Evolutionary conservation across 2,797 vertebrate genomes (phyloP), one percentile per base, ranked within the genome.

Genomic region (Staurois parvus): DNA sequence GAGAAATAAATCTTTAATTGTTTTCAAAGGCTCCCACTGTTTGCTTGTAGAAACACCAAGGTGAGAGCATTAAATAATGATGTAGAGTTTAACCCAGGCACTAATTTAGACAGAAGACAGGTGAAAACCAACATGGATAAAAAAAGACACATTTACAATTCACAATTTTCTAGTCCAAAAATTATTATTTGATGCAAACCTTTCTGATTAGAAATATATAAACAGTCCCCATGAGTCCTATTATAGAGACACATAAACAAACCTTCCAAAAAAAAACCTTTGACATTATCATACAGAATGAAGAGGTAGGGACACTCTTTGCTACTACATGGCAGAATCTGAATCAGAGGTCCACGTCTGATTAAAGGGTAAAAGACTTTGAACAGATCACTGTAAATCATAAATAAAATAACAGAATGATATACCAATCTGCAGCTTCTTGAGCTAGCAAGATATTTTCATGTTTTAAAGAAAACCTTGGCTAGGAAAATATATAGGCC

Each of bases 1-100:
- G 73, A 81, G 79, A 70, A 82, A 86, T 86, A 77, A 86, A 86
- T 77, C 73, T 82, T 86, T 86, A 81, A 86, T 86, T 81, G 72
- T 86, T 86, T 77, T 86, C 67, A 34, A 72, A 81, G 28, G 56
- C 67, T 72, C 74, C 73, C 68, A 72, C 84, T 70, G 84, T 76
- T 72, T 76, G 84, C 73, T 52, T 29, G 70, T 15, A 62, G 45
- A 85, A 81, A 76, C 40, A 62, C 78, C 24, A 13, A 76, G 42
- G 37, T 42, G 40, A 32, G 13, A 64, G 12, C 84, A 76, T 70
- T 69, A 76, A 75, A 69, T 42, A 85, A 81, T 56, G 42, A 69
- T 80, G 70, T 42, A 24, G 30, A 40, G 45, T 45, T 76, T 76
- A 76, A 70, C 30, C 32, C 62, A 74, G 40, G 26, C 24, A 40